phyloP scores from a whole-genome alignment of 2,797 vertebrate species.

The Simalia tracyae region DNA sequence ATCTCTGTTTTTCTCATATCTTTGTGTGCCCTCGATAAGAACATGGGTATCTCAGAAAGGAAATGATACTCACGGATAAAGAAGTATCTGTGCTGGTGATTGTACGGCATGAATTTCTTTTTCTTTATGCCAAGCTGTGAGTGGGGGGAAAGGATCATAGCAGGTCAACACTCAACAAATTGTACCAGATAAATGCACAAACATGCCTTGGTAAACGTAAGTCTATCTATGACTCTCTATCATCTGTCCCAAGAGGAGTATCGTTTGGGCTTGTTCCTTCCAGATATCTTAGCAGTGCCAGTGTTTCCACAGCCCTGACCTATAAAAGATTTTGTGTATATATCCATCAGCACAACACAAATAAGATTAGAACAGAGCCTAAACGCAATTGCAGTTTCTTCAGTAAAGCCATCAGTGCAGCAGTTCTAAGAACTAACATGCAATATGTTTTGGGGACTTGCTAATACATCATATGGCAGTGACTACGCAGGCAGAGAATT shows the following conservation, averaged over 20 bases:
- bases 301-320: background rate
- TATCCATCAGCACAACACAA: background rate
- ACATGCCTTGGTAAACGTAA: background rate
- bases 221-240: background rate
- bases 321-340: background rate
- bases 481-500: background rate
- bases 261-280: background rate
- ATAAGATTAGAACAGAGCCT: slow-evolving; percentile 26
- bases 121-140: slow-evolving; percentile 79
- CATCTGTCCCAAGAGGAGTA: background rate
- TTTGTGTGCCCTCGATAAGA: background rate
- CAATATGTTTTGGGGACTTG: background rate
- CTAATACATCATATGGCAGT: background rate
- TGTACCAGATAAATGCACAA: background rate
- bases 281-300: background rate
- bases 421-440: background rate
- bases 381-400: background rate
- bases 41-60: background rate
- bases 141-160: slow-evolving; percentile 14
- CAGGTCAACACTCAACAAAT: background rate
- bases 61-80: slow-evolving; percentile 79
- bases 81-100: slow-evolving; percentile 85
- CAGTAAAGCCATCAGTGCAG: too few species aligned
- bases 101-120: slow-evolving; percentile 83
- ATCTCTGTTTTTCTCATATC: background rate